Conservation (phyloP, 1,140 invertebrate species). For the Drosophila mauritiana region DNA sequence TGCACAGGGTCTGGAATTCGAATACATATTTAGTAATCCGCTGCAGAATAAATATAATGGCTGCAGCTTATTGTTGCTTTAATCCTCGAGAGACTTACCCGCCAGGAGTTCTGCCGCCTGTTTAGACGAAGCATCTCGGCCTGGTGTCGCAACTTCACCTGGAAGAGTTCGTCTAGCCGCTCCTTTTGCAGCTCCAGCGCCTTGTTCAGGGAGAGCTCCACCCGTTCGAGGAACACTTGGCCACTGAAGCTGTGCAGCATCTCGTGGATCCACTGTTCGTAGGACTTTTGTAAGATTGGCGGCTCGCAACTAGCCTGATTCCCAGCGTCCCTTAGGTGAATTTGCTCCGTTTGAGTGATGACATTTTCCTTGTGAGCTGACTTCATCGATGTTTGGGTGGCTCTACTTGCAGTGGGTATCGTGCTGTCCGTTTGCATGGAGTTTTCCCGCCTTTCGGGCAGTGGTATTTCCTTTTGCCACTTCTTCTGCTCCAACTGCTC, state of each 20-base stretch:
- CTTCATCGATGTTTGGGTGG: not conserved
- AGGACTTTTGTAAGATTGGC: constrained; percentile 17
- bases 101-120: constrained; percentile 65
- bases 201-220: constrained; percentile 72
- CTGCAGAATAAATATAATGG: no score
- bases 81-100: constrained; percentile 27
- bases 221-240: constrained; percentile 67
- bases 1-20: constrained; percentile 38
- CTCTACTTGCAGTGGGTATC: not conserved
- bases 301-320: not conserved
- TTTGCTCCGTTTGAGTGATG: constrained; percentile 6
- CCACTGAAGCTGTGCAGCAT: constrained; percentile 73
- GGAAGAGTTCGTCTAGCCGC: constrained; percentile 51
- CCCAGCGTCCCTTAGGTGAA: not conserved
- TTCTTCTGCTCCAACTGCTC: constrained; percentile 13
- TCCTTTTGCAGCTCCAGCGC: constrained; percentile 67
- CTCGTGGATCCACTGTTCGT: constrained; percentile 74
- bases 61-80: no score
- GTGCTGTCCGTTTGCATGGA: not conserved
- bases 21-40: no score
- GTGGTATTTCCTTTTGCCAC: not conserved
- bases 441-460: not conserved
- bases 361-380: not conserved
- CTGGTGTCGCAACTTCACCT: constrained; percentile 67
- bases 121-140: constrained; percentile 57